Conservation (phyloP, 2,888 invertebrate genomes). For the Oasisia sp. region DNA sequence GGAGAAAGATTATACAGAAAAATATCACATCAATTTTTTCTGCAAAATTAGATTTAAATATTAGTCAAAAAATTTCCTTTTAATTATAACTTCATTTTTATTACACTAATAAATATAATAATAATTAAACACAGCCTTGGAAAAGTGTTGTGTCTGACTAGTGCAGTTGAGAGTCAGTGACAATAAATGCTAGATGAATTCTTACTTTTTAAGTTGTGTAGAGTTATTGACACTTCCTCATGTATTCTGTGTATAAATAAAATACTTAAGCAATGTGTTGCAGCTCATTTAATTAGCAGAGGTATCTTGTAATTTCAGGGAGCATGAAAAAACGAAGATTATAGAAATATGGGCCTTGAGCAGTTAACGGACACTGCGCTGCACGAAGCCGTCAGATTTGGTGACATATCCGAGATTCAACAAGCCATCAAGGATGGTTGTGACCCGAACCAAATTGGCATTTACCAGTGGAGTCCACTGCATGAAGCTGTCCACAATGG, state of each 20-base stretch:
- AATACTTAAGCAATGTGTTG: background rate
- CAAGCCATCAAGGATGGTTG: conserved; percentile 45
- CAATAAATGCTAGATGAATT: too few relatives aligned
- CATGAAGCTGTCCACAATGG: conserved; percentile 60
- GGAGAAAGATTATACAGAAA: too few relatives aligned
- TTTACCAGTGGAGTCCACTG: conserved; percentile 58
- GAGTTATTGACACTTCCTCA: too few relatives aligned
- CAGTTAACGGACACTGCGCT: conserved; percentile 48
- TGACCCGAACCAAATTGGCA: conserved; percentile 57
- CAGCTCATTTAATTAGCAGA: background rate
- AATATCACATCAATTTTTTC: too few relatives aligned
- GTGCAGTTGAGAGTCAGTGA: too few relatives aligned
- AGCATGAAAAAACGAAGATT: background rate
- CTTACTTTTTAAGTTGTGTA: too few relatives aligned
- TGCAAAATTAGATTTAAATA: too few relatives aligned
- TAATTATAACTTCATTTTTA: too few relatives aligned
- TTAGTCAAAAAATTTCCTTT: too few relatives aligned
- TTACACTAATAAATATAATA: too few relatives aligned
- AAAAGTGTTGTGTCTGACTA: too few relatives aligned
- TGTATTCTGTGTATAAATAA: background rate
- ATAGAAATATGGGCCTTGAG: background rate
- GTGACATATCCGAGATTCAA: conserved; percentile 50
- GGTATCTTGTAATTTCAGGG: background rate
- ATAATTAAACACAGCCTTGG: too few relatives aligned
- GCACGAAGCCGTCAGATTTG: conserved; percentile 58